Evolutionary conservation across 2,113 vertebrate genomes (phyloP).

Genomic region (Saimiri boliviensis): DNA sequence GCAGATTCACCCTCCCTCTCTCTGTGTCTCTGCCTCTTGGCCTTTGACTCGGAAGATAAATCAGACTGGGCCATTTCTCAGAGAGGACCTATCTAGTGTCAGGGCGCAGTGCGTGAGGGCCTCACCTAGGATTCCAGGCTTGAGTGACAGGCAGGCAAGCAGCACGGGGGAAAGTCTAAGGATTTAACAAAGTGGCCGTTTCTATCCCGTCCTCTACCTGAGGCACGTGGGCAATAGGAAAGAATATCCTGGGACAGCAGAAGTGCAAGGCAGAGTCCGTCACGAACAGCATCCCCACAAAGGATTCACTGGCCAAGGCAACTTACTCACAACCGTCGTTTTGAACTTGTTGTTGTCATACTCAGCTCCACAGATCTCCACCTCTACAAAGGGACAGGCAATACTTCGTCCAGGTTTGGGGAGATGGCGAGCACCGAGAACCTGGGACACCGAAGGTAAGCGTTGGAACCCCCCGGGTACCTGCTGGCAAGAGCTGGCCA

Average conservation of each 20-base stretch:
- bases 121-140: neutral
- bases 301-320: neutral
- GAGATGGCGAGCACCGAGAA: slow-evolving; percentile 95
- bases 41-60: neutral
- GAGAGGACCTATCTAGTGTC: too few species aligned
- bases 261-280: fast-evolving
- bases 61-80: neutral
- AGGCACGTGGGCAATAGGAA: fast-evolving
- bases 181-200: fast-evolving
- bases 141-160: neutral
- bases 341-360: slow-evolving; percentile 94
- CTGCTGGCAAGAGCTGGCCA: neutral
- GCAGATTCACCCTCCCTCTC: neutral
- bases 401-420: slow-evolving; percentile 95
- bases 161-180: neutral
- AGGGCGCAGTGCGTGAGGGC: fast-evolving
- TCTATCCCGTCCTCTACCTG: neutral
- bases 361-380: slow-evolving; percentile 94
- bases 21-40: neutral
- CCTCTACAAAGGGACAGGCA: slow-evolving; percentile 95
- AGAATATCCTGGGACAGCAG: fast-evolving
- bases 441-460: slow-evolving; percentile 80
- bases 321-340: slow-evolving; percentile 93
- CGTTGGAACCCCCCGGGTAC: fast-evolving
- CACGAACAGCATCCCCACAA: fast-evolving